Conservation (phyloP, 2,888 invertebrate genomes). For the Temnothorax rugatulus region DNA sequence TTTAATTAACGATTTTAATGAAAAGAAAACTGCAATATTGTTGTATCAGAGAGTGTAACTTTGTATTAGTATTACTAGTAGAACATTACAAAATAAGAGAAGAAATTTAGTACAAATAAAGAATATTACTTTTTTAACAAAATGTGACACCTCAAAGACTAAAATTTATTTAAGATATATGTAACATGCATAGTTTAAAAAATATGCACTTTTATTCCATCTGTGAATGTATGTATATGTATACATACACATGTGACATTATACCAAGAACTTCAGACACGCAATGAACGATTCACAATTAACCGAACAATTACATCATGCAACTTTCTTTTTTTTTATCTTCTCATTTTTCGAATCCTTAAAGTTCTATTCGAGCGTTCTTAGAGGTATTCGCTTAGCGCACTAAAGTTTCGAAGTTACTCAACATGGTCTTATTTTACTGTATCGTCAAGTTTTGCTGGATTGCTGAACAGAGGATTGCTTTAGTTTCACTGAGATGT, state of each 20-base stretch:
- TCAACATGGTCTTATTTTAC: conserved; percentile 58
- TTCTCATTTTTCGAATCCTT: conserved; percentile 17
- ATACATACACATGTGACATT: too few relatives aligned
- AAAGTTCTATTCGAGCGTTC: conserved; percentile 30
- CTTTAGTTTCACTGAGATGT: conserved; percentile 22
- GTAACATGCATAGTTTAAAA: not conserved
- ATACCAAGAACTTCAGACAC: not conserved
- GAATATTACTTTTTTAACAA: not conserved
- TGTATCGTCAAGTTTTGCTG: conserved; percentile 40
- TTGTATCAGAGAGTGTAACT: too few relatives aligned
- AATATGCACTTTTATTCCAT: not conserved
- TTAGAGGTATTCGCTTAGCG: conserved; percentile 18
- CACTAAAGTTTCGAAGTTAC: conserved; percentile 45
- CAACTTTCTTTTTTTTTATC: not conserved
- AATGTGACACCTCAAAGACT: not conserved
- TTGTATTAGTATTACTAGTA: not conserved
- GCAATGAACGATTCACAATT: not conserved
- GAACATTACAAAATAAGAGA: not conserved
- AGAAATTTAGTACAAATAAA: not conserved
- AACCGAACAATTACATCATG: not conserved
- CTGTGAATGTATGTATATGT: too few relatives aligned
- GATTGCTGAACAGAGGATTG: conserved; percentile 26
- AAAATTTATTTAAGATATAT: not conserved
- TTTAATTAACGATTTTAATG: not conserved
- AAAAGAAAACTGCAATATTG: too few relatives aligned